phyloP scores from a whole-genome alignment of 2,113 vertebrate species.

The Lichenostomus cassidix region DNA sequence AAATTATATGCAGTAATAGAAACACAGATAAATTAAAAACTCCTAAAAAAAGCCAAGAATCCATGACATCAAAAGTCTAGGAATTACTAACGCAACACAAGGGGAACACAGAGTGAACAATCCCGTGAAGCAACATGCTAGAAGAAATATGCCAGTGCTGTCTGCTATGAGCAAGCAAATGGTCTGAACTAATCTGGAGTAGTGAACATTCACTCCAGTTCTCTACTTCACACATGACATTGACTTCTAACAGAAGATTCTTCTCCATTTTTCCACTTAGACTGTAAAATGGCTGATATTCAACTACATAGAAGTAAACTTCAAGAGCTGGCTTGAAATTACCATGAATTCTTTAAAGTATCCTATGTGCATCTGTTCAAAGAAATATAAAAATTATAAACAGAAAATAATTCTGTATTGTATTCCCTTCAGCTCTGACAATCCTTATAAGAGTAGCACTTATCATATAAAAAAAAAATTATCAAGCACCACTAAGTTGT shows the following conservation, averaged over 20 bases:
- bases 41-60: background rate
- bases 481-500: background rate
- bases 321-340: background rate
- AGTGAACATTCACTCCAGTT: background rate
- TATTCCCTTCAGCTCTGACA: background rate
- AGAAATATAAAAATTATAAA: background rate
- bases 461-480: background rate
- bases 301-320: background rate
- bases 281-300: background rate
- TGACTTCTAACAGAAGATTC: background rate
- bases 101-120: background rate
- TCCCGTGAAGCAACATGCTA: background rate
- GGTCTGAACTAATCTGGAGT: background rate
- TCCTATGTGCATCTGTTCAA: background rate
- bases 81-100: background rate
- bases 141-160: background rate
- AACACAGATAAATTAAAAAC: background rate
- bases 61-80: background rate
- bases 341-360: background rate
- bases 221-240: background rate
- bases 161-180: background rate
- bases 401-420: background rate
- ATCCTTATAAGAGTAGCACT: background rate
- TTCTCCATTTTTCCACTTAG: background rate
- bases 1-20: background rate